A percentile compares a stretch with the other conserved stretches of the same genome.
Conservation (phyloP, 2,113 vertebrate genomes). For the Pyxicephalus adspersus region DNA sequence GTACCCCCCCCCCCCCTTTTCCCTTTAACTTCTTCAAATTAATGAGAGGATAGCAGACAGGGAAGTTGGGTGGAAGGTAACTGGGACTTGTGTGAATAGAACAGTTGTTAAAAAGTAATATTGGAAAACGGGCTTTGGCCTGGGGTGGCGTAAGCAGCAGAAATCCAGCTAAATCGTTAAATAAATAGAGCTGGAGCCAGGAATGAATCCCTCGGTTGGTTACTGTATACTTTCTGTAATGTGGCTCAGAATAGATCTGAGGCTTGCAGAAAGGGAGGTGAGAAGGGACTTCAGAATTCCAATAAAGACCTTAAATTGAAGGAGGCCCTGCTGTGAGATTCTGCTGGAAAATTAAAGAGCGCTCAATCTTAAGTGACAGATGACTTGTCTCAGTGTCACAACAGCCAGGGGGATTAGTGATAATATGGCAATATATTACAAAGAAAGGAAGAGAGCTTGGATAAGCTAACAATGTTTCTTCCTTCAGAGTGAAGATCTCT, state of each 20-base stretch:
- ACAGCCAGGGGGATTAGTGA: conserved; percentile 85
- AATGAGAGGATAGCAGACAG: conserved; percentile 81
- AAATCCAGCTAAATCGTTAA: conserved; percentile 97
- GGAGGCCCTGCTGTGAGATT: conserved; percentile 87
- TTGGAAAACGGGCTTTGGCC: conserved; percentile 84
- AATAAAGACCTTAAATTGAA: conserved; percentile 90
- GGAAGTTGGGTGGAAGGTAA: conserved; percentile 9
- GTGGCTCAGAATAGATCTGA: conserved; percentile 95
- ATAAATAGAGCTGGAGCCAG: conserved; percentile 93
- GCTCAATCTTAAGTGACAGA: conserved; percentile 87
- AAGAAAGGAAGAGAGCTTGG: conserved; percentile 64
- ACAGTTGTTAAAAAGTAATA: conserved; percentile 90
- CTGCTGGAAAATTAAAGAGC: conserved; percentile 99
- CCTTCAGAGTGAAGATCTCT: conserved; percentile 77
- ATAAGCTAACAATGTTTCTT: conserved; percentile 30
- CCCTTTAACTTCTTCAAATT: conserved; percentile 94
- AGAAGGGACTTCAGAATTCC: conserved; percentile 83
- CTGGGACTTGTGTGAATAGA: conserved; percentile 64
- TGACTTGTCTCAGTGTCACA: conserved; percentile 85
- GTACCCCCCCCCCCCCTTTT: conserved; percentile 66
- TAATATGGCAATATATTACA: conserved; percentile 89
- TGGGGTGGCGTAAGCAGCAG: conserved; percentile 81
- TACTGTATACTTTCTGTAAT: conserved; percentile 97
- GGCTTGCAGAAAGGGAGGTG: conserved; percentile 69
- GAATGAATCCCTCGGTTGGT: conserved; percentile 84